Conservation (phyloP, 2,113 vertebrate species). For the Syrrhaptes paradoxus region DNA sequence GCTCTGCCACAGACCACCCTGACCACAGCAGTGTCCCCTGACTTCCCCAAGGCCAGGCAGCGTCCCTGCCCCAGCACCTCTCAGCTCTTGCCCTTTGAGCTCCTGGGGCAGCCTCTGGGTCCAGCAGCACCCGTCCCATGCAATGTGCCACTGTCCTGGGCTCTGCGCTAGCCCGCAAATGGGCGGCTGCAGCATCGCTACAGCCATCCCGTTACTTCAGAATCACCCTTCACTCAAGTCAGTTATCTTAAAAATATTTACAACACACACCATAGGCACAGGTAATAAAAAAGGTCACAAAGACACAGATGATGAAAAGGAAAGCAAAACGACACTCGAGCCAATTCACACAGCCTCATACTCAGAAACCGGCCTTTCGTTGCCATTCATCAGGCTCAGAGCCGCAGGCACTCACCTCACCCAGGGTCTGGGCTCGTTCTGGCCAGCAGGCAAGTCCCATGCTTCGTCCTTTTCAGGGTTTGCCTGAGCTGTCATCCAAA, state of each 20-base stretch:
- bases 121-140: not conserved
- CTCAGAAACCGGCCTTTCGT: not conserved
- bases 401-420: not conserved
- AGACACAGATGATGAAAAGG: not conserved
- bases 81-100: not conserved
- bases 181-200: not conserved
- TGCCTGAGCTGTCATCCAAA: not conserved
- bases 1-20: not conserved
- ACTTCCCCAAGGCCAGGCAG: not conserved
- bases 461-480: not conserved
- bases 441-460: not conserved
- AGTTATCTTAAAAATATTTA: not conserved
- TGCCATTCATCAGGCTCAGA: not conserved
- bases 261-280: not conserved
- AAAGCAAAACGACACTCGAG: not conserved
- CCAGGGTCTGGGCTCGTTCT: not conserved
- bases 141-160: fast-evolving
- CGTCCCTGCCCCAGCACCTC: not conserved
- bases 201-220: not conserved
- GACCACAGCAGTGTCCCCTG: not conserved
- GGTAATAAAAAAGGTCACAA: not conserved
- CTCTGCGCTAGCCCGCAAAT: not conserved
- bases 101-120: not conserved
- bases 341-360: not conserved
- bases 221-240: not conserved